Evolutionary conservation across 2,113 vertebrate genomes (phyloP).

Genomic region (Apodemus speciosus): DNA sequence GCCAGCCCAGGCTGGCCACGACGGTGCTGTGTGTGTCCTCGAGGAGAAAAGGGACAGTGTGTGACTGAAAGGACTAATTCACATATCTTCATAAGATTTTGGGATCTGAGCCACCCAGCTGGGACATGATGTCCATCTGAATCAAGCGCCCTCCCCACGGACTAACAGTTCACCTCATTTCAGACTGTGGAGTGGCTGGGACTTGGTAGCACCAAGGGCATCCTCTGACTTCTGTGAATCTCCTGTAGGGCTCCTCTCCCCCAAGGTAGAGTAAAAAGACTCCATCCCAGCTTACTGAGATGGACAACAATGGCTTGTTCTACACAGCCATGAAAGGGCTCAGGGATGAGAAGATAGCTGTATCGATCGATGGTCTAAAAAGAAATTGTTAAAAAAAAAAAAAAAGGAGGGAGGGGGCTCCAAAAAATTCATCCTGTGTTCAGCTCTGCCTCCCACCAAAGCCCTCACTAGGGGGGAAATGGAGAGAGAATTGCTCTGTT

Average conservation of each 20-base stretch:
- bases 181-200: neutral
- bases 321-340: neutral
- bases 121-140: constrained; percentile 33
- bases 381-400: neutral
- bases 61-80: constrained; percentile 74
- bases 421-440: neutral
- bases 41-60: constrained; percentile 73
- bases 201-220: neutral
- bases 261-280: neutral
- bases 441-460: neutral
- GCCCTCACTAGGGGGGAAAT: neutral
- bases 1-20: constrained; percentile 59
- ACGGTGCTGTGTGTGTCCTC: neutral
- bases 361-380: neutral
- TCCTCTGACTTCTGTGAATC: constrained; percentile 23
- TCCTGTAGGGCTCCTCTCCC: neutral
- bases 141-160: neutral
- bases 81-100: constrained; percentile 42
- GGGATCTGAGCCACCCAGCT: constrained; percentile 71
- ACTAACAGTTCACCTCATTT: constrained; percentile 1
- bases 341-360: neutral
- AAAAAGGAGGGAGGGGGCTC: neutral
- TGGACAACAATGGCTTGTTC: neutral
- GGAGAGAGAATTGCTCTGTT: neutral
- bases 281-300: neutral